These are phyloP conservation scores for Eupithecia subumbrata DNA, from an alignment of 2,888 invertebrate genomes.

Conservation along the genomic window DNA sequence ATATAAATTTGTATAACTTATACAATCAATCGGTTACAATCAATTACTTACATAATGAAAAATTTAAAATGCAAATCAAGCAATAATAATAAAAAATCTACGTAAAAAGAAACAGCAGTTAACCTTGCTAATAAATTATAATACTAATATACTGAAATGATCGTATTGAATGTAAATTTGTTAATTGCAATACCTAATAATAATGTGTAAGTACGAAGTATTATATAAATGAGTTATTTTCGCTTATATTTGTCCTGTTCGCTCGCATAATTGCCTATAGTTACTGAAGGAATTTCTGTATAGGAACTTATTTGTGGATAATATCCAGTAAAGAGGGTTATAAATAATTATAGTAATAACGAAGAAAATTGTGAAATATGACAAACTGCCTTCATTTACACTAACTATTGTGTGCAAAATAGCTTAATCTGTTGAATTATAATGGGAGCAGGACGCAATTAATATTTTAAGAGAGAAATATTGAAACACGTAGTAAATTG, in stretches of 20 bases:
- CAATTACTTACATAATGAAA: conserved; percentile 33
- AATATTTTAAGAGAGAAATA: not conserved
- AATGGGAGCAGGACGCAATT: not conserved
- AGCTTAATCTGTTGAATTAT: not conserved
- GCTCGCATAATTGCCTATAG: too few species aligned
- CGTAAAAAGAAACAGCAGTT: conserved; percentile 26
- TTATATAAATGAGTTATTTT: not conserved
- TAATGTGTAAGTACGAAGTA: not conserved
- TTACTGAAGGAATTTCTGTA: too few species aligned
- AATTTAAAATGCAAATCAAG: conserved; percentile 21
- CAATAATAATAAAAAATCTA: not conserved
- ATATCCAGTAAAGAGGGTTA: not conserved
- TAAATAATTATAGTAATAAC: not conserved
- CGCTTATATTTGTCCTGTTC: not conserved
- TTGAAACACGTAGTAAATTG: not conserved
- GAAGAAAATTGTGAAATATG: not conserved
- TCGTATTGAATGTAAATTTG: not conserved
- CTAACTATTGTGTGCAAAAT: not conserved
- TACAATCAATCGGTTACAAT: conserved; percentile 43
- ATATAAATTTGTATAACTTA: conserved; percentile 1
- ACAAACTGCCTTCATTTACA: not conserved
- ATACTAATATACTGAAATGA: not conserved
- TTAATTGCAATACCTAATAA: not conserved
- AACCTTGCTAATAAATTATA: conserved; percentile 24
- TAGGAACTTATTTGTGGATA: not conserved